Evolutionary conservation across 2,797 vertebrate species (phyloP), one percentile per base, ranked within the genome.

Genomic region (Molossus molossus): DNA sequence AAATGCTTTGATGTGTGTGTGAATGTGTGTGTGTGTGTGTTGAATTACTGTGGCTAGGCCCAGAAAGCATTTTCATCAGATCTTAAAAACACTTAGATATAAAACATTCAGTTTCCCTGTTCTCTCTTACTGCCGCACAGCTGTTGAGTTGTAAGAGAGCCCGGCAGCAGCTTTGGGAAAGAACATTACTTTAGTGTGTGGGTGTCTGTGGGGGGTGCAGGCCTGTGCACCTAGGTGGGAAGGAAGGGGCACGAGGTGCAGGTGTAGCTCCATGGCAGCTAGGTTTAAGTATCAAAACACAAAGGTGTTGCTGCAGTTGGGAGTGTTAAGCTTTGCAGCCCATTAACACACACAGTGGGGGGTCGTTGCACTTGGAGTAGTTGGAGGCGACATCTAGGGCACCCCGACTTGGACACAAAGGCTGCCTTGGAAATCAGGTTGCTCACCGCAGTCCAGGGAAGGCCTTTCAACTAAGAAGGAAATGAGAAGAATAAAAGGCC

Each of bases 111-210:
- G n/a, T 79, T 70, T 90, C 17, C 0, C 83, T 94, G 11, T 94
- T 91, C 55, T 96, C 55, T 60, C 37, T 90, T 29, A 48, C 57
- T 96, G 15, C 5, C 50, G 82, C 75, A 64, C 25, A 94, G 82
- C 60, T 96, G 76, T 94, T 91, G 29, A 94, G 89, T 87, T 96
- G 65, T 75, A 65, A 94, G 94, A 86, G n/a, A 82, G 87, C 65
- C 21, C 94, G 96, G 60, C 14, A 83, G 82, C 29, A 95, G 23
- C 45, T 96, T 97, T 48, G 96, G 94, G 97, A 79, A 91, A 95
- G 67, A 82, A 40, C 17, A 84, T 21, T 93, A 1, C 27, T 69
- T 85, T 5, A 57, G 18, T 76, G 48, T 50, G 33, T 72, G 33
- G 70, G 67, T 92, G 9, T 50, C 45, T 12, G 50, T 29, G 27